Evolutionary conservation across 2,888 invertebrate genomes (phyloP).

Genomic region (Troides oblongomaculatus): DNA sequence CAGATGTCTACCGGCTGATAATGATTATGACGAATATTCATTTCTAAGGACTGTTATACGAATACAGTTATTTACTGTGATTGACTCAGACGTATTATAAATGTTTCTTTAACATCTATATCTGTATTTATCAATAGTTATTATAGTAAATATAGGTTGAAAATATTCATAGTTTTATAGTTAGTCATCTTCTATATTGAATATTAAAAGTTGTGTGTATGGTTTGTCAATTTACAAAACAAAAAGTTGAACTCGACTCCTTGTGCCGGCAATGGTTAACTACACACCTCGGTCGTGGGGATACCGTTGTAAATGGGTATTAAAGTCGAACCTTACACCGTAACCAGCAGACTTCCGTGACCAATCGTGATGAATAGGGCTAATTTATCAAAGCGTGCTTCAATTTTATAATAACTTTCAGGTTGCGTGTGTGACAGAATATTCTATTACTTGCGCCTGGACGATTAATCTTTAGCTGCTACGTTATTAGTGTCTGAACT

Average conservation of each 20-base stretch:
- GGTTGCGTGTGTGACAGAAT: slow-evolving; percentile 76
- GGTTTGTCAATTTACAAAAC: slow-evolving; percentile 2
- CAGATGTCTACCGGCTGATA: too few relatives aligned
- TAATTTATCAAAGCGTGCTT: slow-evolving; percentile 74
- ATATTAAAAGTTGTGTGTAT: neutral
- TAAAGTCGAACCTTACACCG: slow-evolving; percentile 30
- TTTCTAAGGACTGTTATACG: too few relatives aligned
- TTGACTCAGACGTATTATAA: too few relatives aligned
- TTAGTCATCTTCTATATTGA: too few relatives aligned
- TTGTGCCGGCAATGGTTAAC: slow-evolving; percentile 23
- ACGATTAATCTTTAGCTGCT: slow-evolving; percentile 68
- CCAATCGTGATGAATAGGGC: slow-evolving; percentile 76
- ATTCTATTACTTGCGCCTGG: slow-evolving; percentile 68
- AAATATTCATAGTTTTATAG: too few relatives aligned
- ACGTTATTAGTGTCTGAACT: slow-evolving; percentile 70
- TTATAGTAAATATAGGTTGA: neutral
- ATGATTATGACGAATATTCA: too few relatives aligned
- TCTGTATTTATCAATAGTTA: too few relatives aligned
- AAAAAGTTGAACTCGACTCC: slow-evolving; percentile 17
- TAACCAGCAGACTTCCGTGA: slow-evolving; percentile 58
- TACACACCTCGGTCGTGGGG: slow-evolving; percentile 21
- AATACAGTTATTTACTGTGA: too few relatives aligned
- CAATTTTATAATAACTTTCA: slow-evolving; percentile 74
- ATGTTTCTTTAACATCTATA: too few relatives aligned
- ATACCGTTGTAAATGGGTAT: slow-evolving; percentile 28